Base-by-base conservation (phyloP, 2,113 vertebrate genomes). In the Sturnus vulgaris region DNA sequence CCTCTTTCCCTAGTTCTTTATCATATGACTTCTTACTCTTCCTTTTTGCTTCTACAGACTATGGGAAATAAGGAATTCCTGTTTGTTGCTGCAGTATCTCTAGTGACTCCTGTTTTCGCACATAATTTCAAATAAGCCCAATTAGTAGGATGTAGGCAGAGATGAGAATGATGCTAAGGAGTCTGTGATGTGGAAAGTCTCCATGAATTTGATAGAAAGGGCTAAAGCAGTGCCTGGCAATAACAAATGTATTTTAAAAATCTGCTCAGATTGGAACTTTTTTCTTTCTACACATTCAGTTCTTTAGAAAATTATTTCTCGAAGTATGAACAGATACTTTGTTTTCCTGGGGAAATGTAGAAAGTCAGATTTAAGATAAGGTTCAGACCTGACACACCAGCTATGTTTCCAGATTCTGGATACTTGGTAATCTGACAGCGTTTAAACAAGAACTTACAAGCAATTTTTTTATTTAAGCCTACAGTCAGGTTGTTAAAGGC, bases 221-320 rank as follows among this genome's bases (percentile, higher is more conserved):
- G 21, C 18, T 81, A 23, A 72, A 70, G 28, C 33, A 30, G 12
- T 73, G 17, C 15, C 49, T 59, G 24, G 21, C 33, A 66, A 11
- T 83, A 73, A 49, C 4, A 73, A 72, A 12, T 60, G 17, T 37
- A 42, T 64, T 64, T 86, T 2, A 44, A 80, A 86, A 57, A 47
- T 13, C 7, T 68, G 9, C 23, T 90, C 11, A 24, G 10, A 46
- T 20, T 40, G 19, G 40, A 50, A 15, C 0, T 0, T 65, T 61
- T 80, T 11, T 15, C 6, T 93, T 90, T 66, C 18, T 80, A 22
- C 4, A 57, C 12, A 11, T 47, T 79, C 30, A 55, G 8, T 31
- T 65, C 11, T 77, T 80, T 15, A 60, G 33, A 57, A 59, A 80
- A 61, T 25, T 35, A 3, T 59, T 90, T 80, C 52, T 19, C 15